Conservation (phyloP, 2,113 vertebrate genomes). For the Electrona antarctica region DNA sequence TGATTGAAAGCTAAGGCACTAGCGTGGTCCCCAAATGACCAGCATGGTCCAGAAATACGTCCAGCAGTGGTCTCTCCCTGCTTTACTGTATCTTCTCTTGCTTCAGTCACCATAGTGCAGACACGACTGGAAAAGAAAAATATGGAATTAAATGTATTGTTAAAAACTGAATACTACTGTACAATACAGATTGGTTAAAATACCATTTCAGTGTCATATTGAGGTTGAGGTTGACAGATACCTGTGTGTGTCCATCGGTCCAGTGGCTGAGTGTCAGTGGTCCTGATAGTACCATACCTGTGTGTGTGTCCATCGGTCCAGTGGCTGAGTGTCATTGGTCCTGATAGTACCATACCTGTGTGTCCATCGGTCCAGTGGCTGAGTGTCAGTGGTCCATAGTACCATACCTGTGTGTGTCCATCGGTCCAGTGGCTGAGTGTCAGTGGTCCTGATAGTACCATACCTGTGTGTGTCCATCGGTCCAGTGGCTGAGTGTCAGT, state of each 20-base stretch:
- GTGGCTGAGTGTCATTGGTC: slow-evolving; percentile 74
- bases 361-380: slow-evolving; percentile 24
- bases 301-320: slow-evolving; percentile 22
- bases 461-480: slow-evolving; percentile 15
- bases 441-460: slow-evolving; percentile 73
- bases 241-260: slow-evolving; percentile 20
- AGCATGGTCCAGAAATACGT: slow-evolving; percentile 22
- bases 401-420: slow-evolving; percentile 12
- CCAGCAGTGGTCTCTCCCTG: slow-evolving; percentile 15
- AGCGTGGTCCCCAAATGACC: slow-evolving; percentile 33
- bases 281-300: too few species aligned
- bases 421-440: slow-evolving; percentile 43
- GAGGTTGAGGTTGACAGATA: background rate
- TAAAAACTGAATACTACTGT: background rate
- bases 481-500: slow-evolving; percentile 70
- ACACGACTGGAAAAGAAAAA: slow-evolving; percentile 31
- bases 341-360: background rate
- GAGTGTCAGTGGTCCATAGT: slow-evolving; percentile 80
- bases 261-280: slow-evolving; percentile 71
- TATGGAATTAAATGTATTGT: background rate
- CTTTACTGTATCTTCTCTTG: slow-evolving; percentile 10
- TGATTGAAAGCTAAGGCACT: slow-evolving; percentile 66
- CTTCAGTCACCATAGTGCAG: slow-evolving; percentile 40
- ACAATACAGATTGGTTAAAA: background rate
- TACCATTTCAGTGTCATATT: background rate